These are phyloP conservation scores for Baronia brevicornis DNA, from an alignment of 2,888 invertebrate genomes.

Conservation along the genomic window DNA sequence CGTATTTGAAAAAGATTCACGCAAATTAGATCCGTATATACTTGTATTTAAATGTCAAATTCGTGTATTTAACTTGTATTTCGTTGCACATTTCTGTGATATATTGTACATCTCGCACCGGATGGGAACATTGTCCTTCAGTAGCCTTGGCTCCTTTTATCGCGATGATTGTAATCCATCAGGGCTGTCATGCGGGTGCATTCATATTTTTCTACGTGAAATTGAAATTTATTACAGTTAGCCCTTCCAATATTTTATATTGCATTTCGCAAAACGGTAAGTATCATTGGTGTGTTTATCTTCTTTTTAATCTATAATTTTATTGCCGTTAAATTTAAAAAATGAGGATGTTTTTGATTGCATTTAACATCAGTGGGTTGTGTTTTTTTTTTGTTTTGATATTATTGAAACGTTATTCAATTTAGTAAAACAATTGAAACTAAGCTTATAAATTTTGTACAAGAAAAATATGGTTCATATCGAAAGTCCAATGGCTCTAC, in stretches of 20 bases:
- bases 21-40: background rate
- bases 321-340: too few relatives aligned
- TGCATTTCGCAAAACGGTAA: conserved; percentile 11
- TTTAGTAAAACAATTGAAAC: too few relatives aligned
- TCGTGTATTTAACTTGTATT: background rate
- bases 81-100: conserved; percentile 5
- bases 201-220: conserved; percentile 34
- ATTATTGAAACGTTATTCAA: too few relatives aligned
- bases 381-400: too few relatives aligned
- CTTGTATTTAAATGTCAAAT: background rate
- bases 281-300: too few relatives aligned
- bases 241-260: conserved; percentile 9
- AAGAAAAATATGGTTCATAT: too few relatives aligned
- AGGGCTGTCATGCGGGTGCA: conserved; percentile 48
- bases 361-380: too few relatives aligned
- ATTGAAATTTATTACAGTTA: conserved; percentile 38
- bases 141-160: conserved; percentile 63
- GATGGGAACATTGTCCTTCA: conserved; percentile 63
- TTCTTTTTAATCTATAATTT: too few relatives aligned
- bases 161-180: conserved; percentile 35
- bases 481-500: too few relatives aligned
- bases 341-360: too few relatives aligned
- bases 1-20: background rate
- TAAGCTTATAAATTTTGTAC: too few relatives aligned
- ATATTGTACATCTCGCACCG: conserved; percentile 19